Evolutionary conservation across 2,888 invertebrate genomes (phyloP).

Genomic region (Catocala sponsa): DNA sequence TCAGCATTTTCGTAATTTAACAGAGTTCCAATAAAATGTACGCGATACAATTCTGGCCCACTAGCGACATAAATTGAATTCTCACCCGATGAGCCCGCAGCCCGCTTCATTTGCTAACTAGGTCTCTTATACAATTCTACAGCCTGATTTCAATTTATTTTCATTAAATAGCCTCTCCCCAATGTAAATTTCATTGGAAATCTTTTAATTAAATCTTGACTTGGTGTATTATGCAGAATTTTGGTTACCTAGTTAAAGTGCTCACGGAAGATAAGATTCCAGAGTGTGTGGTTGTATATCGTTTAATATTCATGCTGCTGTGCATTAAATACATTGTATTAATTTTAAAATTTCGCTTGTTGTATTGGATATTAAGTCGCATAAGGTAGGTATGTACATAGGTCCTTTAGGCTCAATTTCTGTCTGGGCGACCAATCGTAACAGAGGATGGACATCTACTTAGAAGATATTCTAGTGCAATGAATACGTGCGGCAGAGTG

Average conservation of each 20-base stretch:
- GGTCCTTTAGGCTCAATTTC: too few relatives aligned
- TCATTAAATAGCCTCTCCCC: conserved; percentile 29
- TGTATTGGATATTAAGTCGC: too few relatives aligned
- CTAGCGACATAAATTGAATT: conserved; percentile 62
- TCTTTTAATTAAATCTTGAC: conserved; percentile 63
- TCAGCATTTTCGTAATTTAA: conserved; percentile 59
- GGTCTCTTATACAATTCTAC: conserved; percentile 57
- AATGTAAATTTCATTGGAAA: conserved; percentile 41
- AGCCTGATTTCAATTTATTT: conserved; percentile 47
- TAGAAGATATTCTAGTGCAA: too few relatives aligned
- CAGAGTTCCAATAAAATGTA: conserved; percentile 46
- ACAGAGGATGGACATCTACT: too few relatives aligned
- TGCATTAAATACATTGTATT: too few relatives aligned
- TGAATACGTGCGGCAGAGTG: too few relatives aligned
- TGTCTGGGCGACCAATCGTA: too few relatives aligned
- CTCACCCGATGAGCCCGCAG: conserved; percentile 50
- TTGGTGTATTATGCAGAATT: conserved; percentile 32
- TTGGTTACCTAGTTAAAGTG: conserved; percentile 4
- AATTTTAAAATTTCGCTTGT: too few relatives aligned
- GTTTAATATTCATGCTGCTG: too few relatives aligned
- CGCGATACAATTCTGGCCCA: conserved; percentile 62
- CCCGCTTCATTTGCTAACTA: conserved; percentile 68
- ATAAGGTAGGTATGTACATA: too few relatives aligned
- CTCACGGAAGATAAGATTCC: neutral
- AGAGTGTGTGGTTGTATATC: neutral